Evolutionary conservation across 2,888 invertebrate genomes (phyloP).

Genomic region (Spilosoma lubricipeda): DNA sequence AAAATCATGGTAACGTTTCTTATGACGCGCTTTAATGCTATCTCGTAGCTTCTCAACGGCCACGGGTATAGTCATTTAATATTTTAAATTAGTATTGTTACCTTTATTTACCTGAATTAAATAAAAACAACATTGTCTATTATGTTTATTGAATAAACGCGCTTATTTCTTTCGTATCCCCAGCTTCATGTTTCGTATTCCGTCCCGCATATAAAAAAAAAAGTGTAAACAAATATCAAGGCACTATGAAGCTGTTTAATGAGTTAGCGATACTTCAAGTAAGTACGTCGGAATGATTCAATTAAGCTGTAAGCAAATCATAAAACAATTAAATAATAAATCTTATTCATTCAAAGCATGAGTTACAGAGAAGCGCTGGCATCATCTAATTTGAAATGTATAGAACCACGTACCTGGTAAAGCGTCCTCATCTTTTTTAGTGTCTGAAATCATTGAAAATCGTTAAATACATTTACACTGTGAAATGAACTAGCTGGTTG

Average conservation of each 20-base stretch:
- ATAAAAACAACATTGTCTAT: neutral
- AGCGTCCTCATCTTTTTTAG: constrained; percentile 27
- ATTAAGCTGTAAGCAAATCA: neutral
- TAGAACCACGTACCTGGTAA: constrained; percentile 34
- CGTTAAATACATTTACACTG: neutral
- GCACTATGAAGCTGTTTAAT: neutral
- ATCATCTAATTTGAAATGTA: neutral
- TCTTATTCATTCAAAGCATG: constrained; percentile 39
- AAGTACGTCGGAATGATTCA: neutral
- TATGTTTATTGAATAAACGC: neutral
- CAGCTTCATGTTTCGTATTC: neutral
- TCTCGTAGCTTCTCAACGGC: no score
- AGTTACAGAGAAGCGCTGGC: constrained; percentile 21
- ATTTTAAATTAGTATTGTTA: no score
- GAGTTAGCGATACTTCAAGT: neutral
- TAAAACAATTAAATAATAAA: neutral
- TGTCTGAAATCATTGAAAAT: constrained; percentile 37
- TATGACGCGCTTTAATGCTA: no score
- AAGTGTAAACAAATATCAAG: no score
- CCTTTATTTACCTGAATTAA: neutral
- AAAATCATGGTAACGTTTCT: no score
- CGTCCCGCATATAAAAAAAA: no score
- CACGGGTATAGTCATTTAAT: no score
- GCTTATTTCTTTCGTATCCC: neutral
- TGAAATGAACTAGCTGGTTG: neutral